Conservation (phyloP, 2,888 invertebrate genomes). For the Agrotis ipsilon region DNA sequence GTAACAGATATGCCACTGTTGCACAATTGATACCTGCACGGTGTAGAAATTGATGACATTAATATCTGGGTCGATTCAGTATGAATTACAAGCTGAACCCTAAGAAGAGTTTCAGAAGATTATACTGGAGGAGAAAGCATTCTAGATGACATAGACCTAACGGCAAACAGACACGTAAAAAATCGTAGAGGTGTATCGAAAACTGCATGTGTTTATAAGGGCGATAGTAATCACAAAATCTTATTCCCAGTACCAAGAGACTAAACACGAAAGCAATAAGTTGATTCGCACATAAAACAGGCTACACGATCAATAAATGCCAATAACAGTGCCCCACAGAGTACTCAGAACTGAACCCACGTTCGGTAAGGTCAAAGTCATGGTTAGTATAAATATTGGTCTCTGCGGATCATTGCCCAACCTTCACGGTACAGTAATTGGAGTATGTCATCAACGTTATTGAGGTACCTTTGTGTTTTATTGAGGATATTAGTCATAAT, state of each 20-base stretch:
- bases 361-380: constrained; percentile 47
- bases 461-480: not conserved
- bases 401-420: constrained; percentile 47
- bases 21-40: too few species aligned
- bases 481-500: constrained; percentile 10
- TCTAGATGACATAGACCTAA: not conserved
- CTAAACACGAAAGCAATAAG: constrained; percentile 32
- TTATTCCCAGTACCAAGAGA: constrained; percentile 19
- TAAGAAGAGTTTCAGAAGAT: too few species aligned
- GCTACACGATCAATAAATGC: constrained; percentile 54
- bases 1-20: too few species aligned
- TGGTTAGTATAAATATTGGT: constrained; percentile 48
- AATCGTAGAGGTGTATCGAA: not conserved
- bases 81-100: too few species aligned
- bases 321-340: constrained; percentile 36
- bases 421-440: constrained; percentile 48
- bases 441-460: constrained; percentile 42
- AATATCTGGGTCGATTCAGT: too few species aligned
- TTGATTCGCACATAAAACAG: constrained; percentile 49
- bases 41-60: too few species aligned
- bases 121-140: not conserved
- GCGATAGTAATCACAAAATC: not conserved
- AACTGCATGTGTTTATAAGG: not conserved
- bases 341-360: constrained; percentile 34
- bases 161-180: not conserved